Evolutionary conservation across 1,140 invertebrate species (phyloP), one percentile per base, ranked within the genome.

Genomic region (Antheraea mylitta): DNA sequence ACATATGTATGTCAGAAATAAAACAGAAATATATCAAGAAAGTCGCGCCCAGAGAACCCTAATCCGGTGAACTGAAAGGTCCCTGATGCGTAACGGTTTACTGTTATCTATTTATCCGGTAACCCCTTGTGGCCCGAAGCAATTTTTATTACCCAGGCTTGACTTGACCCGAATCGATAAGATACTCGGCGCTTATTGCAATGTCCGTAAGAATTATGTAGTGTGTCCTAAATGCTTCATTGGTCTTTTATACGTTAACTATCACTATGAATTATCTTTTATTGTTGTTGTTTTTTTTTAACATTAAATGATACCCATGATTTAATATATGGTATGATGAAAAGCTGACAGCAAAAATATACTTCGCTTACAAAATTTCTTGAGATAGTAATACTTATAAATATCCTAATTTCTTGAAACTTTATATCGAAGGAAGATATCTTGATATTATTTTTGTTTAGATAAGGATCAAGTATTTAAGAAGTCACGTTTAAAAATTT

Each of bases 61-160:
- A 68, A 63, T 68, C 67, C 53, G 37, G 13, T 18, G 58, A 60
- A 30, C 62, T 42, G 22, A 36, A 69, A 61, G 58, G 53, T 64
- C 63, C 13, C 18, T 69, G n/a, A 37, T 30, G 68, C 63, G 38
- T 19, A 65, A 65, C 63, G 68, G 63, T 69, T 69, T 65, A 69
- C 64, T 18, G 68, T 30, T 65, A 69, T 69, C 63, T 69, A 60
- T 69, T 69, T 69, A 65, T 69, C 68, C 64, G 68, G 64, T 69
- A 65, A 69, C 63, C 68, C 68, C 68, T 22, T 58, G 38, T 22
- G 37, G 64, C 16, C 18, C 8, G 37, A 30, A 16, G 38, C 58
- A 9, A 60, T 60, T 60, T 66, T 67, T 67, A 67, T 67, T 60
- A 67, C 58, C 18, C 18, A 9, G 30, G 60, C 36, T 64, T 59